Evolutionary conservation across 2,888 invertebrate species (phyloP), one percentile per base, ranked within the genome.

Genomic region (Dicranocentrus wangi): DNA sequence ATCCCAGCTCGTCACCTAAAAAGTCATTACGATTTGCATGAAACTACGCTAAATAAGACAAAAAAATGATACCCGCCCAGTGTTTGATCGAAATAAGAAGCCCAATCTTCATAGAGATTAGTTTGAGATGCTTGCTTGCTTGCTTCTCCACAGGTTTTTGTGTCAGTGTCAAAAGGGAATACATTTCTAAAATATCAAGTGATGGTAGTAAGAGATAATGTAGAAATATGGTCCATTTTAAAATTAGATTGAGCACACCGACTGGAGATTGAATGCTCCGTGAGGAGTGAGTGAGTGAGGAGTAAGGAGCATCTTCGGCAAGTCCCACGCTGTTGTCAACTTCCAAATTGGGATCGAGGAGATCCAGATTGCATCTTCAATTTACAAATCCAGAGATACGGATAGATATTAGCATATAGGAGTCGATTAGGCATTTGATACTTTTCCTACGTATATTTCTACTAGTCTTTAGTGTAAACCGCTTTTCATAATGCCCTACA

Each of bases 291-390:
- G 28, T 2, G 53, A 61, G 10, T 28, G 21, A 25, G 21, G 10
- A 77, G 53, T 68, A 68, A 73, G 80, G 73, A 69, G 80, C 80
- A 80, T 80, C 80, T 80, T 73, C 79, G 42, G 32, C 63, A 68
- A 71, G 55, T 68, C 80, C 80, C 69, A 80, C 80, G 80, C 80
- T 42, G 63, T 72, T 72, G 72, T 79, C 72, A 80, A 73, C 42
- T 80, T 27, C 69, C 80, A 79, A 79, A 79, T 66, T 68, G 25
- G 79, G 72, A 53, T 63, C 39, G 42, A 58, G 66, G 70, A 28
- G 69, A 75, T 15, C 61, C 17, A 60, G 68, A 60, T 76, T 76
- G 76, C 69, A 63, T 77, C 51, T 68, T n/a, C 19, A 65, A 13
- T 17, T 55, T 43, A n/a, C 42, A 66, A 42, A 17, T 21, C 23